Percentiles rank a stretch among this genome's conserved stretches.
Conservation (phyloP, 2,113 vertebrate species). For the Plectropomus leopardus region DNA sequence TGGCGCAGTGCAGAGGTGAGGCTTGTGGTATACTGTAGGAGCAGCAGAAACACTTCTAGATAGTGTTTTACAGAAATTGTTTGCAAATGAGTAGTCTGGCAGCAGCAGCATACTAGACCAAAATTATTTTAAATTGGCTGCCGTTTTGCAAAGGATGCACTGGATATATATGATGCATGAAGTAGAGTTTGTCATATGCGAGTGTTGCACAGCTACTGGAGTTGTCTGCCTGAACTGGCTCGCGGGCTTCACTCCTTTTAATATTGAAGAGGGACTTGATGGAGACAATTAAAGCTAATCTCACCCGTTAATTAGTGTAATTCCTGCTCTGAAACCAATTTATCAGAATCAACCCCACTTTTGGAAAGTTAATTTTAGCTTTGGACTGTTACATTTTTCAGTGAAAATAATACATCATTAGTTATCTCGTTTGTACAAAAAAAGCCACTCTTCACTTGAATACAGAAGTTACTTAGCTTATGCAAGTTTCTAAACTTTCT, state of each 20-base stretch:
- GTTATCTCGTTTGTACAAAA: slow-evolving; percentile 28
- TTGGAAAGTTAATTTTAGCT: slow-evolving; percentile 52
- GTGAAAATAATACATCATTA: slow-evolving; percentile 26
- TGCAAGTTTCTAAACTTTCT: slow-evolving; percentile 21
- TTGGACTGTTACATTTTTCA: slow-evolving; percentile 7
- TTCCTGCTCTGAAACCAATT: slow-evolving; percentile 56
- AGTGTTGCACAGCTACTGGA: neutral
- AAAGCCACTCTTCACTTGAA: slow-evolving; percentile 5
- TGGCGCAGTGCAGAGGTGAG: neutral
- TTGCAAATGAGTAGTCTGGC: slow-evolving; percentile 16
- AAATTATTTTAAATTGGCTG: neutral
- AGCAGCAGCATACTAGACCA: neutral
- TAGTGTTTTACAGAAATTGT: neutral
- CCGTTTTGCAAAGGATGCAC: neutral
- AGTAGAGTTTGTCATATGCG: neutral
- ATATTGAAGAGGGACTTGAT: slow-evolving; percentile 43
- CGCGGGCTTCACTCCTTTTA: slow-evolving; percentile 32
- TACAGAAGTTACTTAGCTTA: neutral
- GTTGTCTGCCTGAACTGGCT: slow-evolving; percentile 29
- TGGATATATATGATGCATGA: neutral
- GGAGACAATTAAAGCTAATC: slow-evolving; percentile 68
- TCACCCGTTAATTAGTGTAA: slow-evolving; percentile 66
- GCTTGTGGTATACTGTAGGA: neutral
- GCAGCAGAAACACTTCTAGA: neutral
- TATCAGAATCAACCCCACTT: slow-evolving; percentile 50